phyloP scores from a whole-genome alignment of 2,113 vertebrate species.

The Odobenus rosmarus region DNA sequence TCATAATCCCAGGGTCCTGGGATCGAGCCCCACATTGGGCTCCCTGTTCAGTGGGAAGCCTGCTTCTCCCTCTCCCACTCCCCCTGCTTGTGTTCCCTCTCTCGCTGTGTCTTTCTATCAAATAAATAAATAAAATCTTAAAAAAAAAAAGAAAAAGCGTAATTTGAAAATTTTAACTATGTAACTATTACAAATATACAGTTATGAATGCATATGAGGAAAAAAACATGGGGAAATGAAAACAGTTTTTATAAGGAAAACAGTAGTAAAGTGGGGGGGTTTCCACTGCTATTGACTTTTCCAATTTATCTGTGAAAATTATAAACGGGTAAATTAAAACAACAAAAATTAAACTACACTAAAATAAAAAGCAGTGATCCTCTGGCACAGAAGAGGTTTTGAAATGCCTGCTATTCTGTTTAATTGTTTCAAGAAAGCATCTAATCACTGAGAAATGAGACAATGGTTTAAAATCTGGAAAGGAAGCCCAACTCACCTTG shows the following conservation, averaged over 20 bases:
- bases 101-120: too few relatives aligned
- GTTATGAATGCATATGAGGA: neutral
- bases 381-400: neutral
- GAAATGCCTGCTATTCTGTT: neutral
- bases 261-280: neutral
- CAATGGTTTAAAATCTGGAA: neutral
- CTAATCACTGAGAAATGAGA: neutral
- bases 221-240: neutral
- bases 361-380: neutral
- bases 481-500: slow-evolving; percentile 59
- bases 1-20: too few relatives aligned
- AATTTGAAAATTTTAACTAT: neutral
- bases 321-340: slow-evolving; percentile 11
- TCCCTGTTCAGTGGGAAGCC: too few relatives aligned
- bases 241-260: neutral
- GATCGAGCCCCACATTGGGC: too few relatives aligned
- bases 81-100: too few relatives aligned
- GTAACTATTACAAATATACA: neutral
- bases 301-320: neutral
- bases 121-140: too few relatives aligned
- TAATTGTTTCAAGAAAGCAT: neutral
- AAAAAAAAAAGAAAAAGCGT: neutral
- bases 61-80: too few relatives aligned
- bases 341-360: neutral
- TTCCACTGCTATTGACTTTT: neutral